Percentiles rank a stretch among this genome's conserved stretches.
Conservation (phyloP, 2,113 vertebrate genomes). For the Antigone vipio region DNA sequence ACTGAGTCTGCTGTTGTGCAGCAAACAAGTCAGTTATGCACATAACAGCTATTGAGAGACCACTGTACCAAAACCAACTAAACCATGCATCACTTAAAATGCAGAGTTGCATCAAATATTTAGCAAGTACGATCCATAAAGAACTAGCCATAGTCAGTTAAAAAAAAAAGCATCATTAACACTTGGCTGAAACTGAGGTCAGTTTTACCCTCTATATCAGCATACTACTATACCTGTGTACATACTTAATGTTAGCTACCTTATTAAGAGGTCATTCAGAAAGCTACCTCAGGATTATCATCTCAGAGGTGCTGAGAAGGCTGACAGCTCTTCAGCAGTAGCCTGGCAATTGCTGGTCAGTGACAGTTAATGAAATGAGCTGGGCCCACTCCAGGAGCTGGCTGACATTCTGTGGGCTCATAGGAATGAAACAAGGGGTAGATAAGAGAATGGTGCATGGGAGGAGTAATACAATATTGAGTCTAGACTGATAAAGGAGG, state of each 20-base stretch:
- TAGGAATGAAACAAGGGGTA: background rate
- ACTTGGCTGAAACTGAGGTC: background rate
- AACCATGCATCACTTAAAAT: background rate
- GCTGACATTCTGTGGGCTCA: background rate
- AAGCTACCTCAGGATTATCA: conserved; percentile 4
- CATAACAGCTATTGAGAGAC: background rate
- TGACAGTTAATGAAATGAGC: background rate
- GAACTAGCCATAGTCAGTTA: background rate
- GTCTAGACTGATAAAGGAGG: background rate
- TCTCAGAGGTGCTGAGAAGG: background rate
- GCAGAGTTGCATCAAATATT: conserved; percentile 15
- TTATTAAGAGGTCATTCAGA: background rate
- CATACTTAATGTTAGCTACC: background rate
- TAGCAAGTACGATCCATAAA: background rate
- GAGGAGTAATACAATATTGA: background rate
- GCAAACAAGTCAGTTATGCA: background rate
- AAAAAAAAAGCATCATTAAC: background rate
- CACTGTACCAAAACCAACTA: background rate
- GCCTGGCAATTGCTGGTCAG: conserved; percentile 8
- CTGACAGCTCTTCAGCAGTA: background rate
- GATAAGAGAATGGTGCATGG: background rate
- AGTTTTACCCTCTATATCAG: background rate
- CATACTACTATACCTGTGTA: background rate
- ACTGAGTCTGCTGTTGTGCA: background rate
- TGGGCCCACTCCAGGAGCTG: background rate